Evolutionary conservation across 2,113 vertebrate genomes (phyloP), one percentile per base, ranked within the genome.

Genomic region (Gnathonemus longibarbis): DNA sequence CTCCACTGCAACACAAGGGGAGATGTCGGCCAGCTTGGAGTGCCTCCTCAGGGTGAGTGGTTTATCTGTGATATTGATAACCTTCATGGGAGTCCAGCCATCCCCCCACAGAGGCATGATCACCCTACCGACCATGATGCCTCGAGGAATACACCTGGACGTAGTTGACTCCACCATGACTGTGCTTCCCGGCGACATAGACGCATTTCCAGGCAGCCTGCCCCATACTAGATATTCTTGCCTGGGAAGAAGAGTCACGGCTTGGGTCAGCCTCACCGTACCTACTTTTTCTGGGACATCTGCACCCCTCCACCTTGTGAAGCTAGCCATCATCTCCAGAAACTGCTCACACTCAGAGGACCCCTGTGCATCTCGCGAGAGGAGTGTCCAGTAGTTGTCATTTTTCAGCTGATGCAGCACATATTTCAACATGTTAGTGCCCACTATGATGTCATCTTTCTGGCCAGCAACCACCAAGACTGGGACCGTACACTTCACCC

Each of bases 41-140:
- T 94, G 93, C 10, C 88, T 87, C 3, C 42, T 92, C 3, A 58
- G 1, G 15, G 15, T 58, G 15, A 58, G 15, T 19, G 56, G 56
- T 15, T 58, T 58, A 17, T 58, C 3, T 5, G 15, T 21, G 21
- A 24, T 17, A 4, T 58, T 56, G 19, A 13, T 19, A 19, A 56
- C 52, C 52, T 56, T 56, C 52, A 56, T 56, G 52, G 52, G 52
- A 56, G 3, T 17, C 52, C 52, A 17, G 49, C 53, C 53, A 58
- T 58, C 21, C 21, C 58, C 74, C 1, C 31, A 77, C 24, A 77
- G n/a, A 31, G 27, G n/a, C 27, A 31, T 77, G 6, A 77, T 31
- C 31, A 77, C 70, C 5, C 31, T 27, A 5, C n/a, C 70, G 3
- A 77, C n/a, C 24, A 77, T 8, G n/a, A 77, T 77, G 3, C 31